phyloP scores from a whole-genome alignment of 2,113 vertebrate genomes.

The Zosterops japonicus region DNA sequence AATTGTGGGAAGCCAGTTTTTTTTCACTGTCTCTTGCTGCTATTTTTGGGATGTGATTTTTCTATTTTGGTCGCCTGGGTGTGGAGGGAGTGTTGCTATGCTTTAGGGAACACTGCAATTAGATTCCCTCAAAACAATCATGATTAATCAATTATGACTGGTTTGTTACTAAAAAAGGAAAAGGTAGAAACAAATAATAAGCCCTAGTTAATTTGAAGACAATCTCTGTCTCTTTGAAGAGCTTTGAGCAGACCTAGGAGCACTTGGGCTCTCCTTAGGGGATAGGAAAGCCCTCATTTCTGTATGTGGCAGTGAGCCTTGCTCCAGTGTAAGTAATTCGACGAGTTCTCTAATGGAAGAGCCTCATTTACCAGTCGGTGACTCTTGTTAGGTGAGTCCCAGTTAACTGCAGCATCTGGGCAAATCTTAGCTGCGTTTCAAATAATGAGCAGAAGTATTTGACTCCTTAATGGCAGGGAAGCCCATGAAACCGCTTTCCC shows the following conservation, averaged over 20 bases:
- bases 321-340: not conserved
- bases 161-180: constrained; percentile 26
- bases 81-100: constrained; percentile 1
- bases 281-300: not conserved
- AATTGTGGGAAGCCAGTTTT: not conserved
- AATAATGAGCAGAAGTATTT: not conserved
- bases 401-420: not conserved
- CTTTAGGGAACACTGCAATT: constrained; percentile 29
- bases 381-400: not conserved
- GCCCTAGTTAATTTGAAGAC: not conserved
- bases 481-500: not conserved
- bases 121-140: constrained; percentile 10
- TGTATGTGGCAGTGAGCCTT: not conserved
- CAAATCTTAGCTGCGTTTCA: not conserved
- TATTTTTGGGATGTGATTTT: constrained; percentile 18
- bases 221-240: not conserved
- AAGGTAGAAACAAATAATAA: constrained; percentile 34
- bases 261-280: not conserved
- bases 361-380: not conserved
- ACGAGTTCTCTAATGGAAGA: not conserved
- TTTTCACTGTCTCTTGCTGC: not conserved
- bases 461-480: not conserved
- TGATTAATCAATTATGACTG: constrained; percentile 36
- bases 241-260: not conserved
- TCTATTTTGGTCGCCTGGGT: constrained; percentile 8